Base-by-base conservation (phyloP, 1,140 invertebrate species). In the Prorops nasuta region DNA sequence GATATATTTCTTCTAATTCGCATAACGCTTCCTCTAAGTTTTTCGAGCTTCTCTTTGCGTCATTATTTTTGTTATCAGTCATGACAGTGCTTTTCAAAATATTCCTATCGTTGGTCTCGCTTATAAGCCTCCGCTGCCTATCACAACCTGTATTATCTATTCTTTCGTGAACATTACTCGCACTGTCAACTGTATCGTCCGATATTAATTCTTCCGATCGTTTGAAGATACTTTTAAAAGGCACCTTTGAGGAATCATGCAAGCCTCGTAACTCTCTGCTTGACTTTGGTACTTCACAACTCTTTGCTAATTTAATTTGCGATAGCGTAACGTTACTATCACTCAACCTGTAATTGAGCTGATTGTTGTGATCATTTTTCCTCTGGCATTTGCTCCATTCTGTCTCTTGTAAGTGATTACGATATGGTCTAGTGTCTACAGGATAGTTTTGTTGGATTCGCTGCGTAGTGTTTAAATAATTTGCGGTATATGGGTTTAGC, bases 1-100 rank as follows among this genome's bases (percentile, higher is more conserved):
- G 90, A 72, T 93, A 94, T 65, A 95, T 93, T 12, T 88, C 86
- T 77, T 96, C 92, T 21, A 96, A 71, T 72, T 95, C 92, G 57
- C 86, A 86, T 6, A 95, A 76, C 35, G 91, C 91, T 60, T 94
- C 90, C 67, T 94, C 91, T 19, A 92, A 78, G 72, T 92, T 92
- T 15, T 82, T 83, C 1, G 88, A 88, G 61, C 84, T 84, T 56
- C 81, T 76, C 49, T 76, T 74, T 52, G 37, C 32, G 12, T 77
- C 65, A 41, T 28, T 28, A 10, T 28, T 28, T 10, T 28, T 28
- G 4, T 28, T 6, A n/a, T n/a, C n/a, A n/a, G n/a, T n/a, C n/a
- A n/a, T n/a, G n/a, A n/a, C n/a, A n/a, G n/a, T n/a, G n/a, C n/a
- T n/a, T n/a, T n/a, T n/a, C n/a, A n/a, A n/a, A n/a, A n/a, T n/a